Conservation (phyloP, 2,113 vertebrate species). For the Lonchura striata region DNA sequence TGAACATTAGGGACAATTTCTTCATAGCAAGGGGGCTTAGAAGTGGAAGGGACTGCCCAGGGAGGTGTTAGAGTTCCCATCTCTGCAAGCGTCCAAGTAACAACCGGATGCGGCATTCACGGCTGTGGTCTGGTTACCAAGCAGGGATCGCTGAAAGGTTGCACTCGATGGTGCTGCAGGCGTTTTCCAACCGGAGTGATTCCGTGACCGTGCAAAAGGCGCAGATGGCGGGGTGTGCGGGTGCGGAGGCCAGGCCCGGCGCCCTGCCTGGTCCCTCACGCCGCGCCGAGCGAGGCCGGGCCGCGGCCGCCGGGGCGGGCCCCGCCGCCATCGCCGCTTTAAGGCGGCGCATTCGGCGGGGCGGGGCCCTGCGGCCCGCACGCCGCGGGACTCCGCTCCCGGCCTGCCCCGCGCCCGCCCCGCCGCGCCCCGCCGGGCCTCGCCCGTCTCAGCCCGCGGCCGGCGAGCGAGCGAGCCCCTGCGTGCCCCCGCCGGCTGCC, state of each 20-base stretch:
- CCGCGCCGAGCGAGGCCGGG: neutral
- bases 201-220: no score
- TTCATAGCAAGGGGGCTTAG: neutral
- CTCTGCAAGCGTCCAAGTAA: no score
- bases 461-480: neutral
- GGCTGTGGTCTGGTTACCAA: neutral
- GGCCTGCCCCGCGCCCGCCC: neutral
- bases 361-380: neutral
- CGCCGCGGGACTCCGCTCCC: neutral
- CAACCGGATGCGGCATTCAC: neutral
- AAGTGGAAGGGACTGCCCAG: neutral
- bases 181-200: neutral
- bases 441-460: neutral
- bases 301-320: accelerated
- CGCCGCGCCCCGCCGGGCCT: neutral
- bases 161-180: neutral
- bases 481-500: neutral
- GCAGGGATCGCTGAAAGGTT: no score
- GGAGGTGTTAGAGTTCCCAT: no score
- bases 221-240: neutral
- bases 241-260: no score
- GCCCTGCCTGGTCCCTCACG: neutral
- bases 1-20: neutral
- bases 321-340: neutral
- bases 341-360: neutral